Evolutionary conservation across 1,140 invertebrate species (phyloP), one percentile per base, ranked within the genome.

Genomic region (Cyclina sinensis): DNA sequence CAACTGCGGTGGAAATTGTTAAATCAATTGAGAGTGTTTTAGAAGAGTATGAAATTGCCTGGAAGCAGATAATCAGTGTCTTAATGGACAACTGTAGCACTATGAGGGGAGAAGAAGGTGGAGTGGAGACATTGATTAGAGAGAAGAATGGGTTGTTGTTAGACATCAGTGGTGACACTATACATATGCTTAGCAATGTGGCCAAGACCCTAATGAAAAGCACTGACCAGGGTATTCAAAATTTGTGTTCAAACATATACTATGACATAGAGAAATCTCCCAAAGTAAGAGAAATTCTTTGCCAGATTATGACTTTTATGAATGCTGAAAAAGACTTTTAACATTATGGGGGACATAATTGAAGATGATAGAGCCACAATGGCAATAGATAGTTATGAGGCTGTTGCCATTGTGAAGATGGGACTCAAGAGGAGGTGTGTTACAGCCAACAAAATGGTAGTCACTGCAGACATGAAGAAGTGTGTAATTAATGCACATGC

Each of bases 161-260:
- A 30, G 73, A 88, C 70, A 32, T 80, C 27, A 70, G 76, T 80
- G 86, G 86, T 1, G 86, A 88, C 37, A 88, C 37, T 30, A 65
- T 88, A 12, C 86, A 88, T 51, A 59, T 82, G 62, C 48, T 83
- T 24, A 51, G 74, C 43, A 82, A 85, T 85, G 82, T 74, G 9
- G 46, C 82, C 16, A 85, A 85, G 30, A 35, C 82, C 18, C 32
- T 85, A 12, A 30, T 83, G 16, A 81, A 37, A 5, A 27, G 1
- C 62, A 54, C 62, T 9, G 51, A 81, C 35, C 16, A 81, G 18
- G 18, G 7, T 24, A 32, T 59, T n/a, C 7, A n/a, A 59, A 21
- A 14, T 1, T 59, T 81, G 5, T 51, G 21, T 21, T 35, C 51
- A 35, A 54, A 81, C 51, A 14, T 81, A n/a, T 81, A 21, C 54